Evolutionary conservation across 2,797 vertebrate species (phyloP).

Genomic region (Peromyscus nudipes): DNA sequence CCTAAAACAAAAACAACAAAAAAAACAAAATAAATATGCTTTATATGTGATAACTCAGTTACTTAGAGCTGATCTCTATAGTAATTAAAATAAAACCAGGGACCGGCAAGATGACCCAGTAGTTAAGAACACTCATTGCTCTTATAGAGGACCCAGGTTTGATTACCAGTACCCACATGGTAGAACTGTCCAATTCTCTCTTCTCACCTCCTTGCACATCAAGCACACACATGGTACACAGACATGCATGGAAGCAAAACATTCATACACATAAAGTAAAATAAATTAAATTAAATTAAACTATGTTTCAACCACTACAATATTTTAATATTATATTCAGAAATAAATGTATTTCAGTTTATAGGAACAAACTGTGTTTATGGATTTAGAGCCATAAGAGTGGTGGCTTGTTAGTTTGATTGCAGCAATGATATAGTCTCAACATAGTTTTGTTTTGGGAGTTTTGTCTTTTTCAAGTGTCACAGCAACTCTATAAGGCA

Average conservation of each 20-base stretch:
- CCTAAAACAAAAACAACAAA: too few relatives aligned
- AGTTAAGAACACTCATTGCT: not conserved
- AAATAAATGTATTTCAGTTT: not conserved
- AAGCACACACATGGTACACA: not conserved
- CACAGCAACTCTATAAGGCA: not conserved
- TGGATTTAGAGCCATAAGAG: not conserved
- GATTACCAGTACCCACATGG: not conserved
- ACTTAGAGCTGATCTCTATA: not conserved
- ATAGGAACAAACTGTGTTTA: not conserved
- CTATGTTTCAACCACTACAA: not conserved
- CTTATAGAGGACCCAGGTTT: not conserved
- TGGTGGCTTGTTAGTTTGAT: not conserved
- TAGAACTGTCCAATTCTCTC: not conserved
- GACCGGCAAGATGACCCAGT: not conserved
- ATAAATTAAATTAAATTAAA: not conserved
- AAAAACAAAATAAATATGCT: not conserved
- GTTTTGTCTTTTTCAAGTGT: not conserved
- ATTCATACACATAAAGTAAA: not conserved
- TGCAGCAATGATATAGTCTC: not conserved
- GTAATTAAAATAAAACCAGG: conserved; percentile 12
- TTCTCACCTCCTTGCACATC: not conserved
- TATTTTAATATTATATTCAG: not conserved
- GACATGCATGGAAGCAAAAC: not conserved
- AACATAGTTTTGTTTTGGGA: not conserved
- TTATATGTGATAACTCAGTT: not conserved